phyloP scores from a whole-genome alignment of 2,113 vertebrate species.

The Stigmatopora argus region DNA sequence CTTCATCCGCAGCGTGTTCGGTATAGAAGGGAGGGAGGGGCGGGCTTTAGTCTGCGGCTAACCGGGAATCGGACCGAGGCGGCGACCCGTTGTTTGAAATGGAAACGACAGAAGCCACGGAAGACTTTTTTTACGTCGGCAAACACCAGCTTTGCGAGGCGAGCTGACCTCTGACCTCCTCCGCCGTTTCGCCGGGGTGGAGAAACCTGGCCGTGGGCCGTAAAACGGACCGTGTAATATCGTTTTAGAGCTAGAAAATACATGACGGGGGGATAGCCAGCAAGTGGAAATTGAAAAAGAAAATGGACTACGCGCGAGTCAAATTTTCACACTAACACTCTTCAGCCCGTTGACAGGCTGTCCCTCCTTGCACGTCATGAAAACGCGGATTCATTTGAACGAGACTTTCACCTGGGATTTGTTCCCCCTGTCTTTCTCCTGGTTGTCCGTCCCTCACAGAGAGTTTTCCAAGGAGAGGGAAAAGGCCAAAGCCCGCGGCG shows the following conservation, averaged over 20 bases:
- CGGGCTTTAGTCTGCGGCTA: conserved; percentile 52
- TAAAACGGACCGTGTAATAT: neutral
- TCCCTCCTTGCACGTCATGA: conserved; percentile 18
- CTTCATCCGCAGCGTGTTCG: conserved; percentile 30
- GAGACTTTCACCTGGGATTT: conserved; percentile 35
- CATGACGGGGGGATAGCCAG: too few relatives aligned
- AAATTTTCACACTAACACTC: conserved; percentile 44
- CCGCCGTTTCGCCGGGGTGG: neutral
- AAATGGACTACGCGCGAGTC: too few relatives aligned
- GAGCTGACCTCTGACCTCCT: neutral
- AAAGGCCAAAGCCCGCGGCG: conserved; percentile 94
- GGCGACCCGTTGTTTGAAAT: conserved; percentile 23
- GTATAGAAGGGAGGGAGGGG: conserved; percentile 6
- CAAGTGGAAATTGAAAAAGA: too few relatives aligned
- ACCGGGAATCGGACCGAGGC: conserved; percentile 23
- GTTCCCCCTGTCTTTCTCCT: conserved; percentile 47
- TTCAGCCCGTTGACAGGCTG: conserved; percentile 36
- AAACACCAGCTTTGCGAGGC: conserved; percentile 18
- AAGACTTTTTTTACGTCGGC: neutral
- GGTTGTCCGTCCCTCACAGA: conserved; percentile 58
- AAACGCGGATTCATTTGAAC: conserved; percentile 11
- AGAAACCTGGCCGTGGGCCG: neutral
- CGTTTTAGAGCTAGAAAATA: too few relatives aligned
- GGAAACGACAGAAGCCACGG: neutral
- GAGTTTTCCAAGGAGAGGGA: conserved; percentile 99